Evolutionary conservation across 1,140 invertebrate genomes (phyloP), one percentile per base, ranked within the genome.

Genomic region (Ostrea edulis): DNA sequence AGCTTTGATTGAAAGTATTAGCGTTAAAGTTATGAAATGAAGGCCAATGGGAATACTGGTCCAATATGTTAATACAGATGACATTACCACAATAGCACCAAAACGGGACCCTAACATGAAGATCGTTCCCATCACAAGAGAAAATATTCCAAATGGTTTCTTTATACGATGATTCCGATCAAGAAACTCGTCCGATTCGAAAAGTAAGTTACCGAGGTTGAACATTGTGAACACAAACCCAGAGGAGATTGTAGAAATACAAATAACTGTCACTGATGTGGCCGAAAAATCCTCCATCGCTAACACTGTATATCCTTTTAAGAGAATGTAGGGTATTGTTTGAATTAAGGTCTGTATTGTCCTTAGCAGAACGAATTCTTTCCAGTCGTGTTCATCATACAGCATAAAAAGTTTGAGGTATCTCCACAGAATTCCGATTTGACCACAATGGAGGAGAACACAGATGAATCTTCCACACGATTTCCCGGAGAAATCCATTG

Each of bases 301-400:
- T 53, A 89, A 77, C 22, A 86, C 68, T 55, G 68, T 58, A 52
- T 52, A 82, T 54, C 89, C 89, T 65, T 85, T 86, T 22, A 86
- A 29, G 44, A 89, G 44, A 20, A 86, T 58, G n/a, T 87, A 85
- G 22, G 89, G 89, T 22, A 89, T 22, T 25, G 86, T 89, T 65
- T 89, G 89, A 17, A 89, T n/a, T 17, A 86, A 71, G 20, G 86
- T 87, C 22, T 89, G 89, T n/a, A 89, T 82, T 3, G 86, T 44
- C 20, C 89, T 82, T 44, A 89, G 44, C 2, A 71, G 52, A 25
- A 89, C 52, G 22, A 87, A 89, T 51, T 89, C 89, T 82, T 54
- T 85, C 89, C 89, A 89, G 22, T 89, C 89, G 17, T 87, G 58
- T 83, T 89, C 89, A 55, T 89, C 89, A 29, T 87, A 89, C 17